A percentile compares a stretch with the other conserved stretches of the same genome.
Conservation (phyloP, 1,140 invertebrate genomes). For the Heliconius nattereri region DNA sequence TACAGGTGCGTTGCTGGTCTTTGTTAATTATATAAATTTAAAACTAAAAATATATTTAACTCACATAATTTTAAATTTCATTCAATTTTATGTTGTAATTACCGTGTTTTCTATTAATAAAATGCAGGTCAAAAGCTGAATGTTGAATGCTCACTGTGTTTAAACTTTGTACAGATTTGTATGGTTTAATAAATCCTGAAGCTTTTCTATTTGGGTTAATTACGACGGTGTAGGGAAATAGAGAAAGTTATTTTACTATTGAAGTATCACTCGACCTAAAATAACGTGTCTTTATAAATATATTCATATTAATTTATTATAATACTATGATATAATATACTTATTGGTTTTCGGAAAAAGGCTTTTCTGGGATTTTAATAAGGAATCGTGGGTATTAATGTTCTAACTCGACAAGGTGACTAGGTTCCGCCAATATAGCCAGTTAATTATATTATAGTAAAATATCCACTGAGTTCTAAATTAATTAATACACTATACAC, state of each 20-base stretch:
- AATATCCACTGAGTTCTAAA: too few relatives aligned
- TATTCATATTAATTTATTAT: background rate
- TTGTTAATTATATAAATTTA: background rate
- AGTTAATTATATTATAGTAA: too few relatives aligned
- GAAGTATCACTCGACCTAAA: background rate
- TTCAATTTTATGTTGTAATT: background rate
- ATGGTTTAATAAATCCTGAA: slow-evolving; percentile 10
- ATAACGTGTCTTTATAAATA: background rate
- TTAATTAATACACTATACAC: too few relatives aligned
- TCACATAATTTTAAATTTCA: background rate
- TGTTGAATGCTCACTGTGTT: slow-evolving; percentile 1
- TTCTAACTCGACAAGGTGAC: too few relatives aligned
- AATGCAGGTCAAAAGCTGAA: slow-evolving; percentile 4
- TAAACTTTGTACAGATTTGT: slow-evolving; percentile 14
- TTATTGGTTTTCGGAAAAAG: background rate
- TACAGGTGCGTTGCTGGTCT: too few relatives aligned
- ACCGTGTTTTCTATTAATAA: background rate
- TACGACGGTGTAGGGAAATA: background rate
- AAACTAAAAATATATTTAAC: background rate
- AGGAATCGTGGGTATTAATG: too few relatives aligned
- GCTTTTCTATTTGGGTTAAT: slow-evolving; percentile 13
- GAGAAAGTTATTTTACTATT: background rate
- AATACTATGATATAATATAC: background rate
- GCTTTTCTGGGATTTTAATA: too few relatives aligned
- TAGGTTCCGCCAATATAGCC: too few relatives aligned